Base-by-base conservation (phyloP, 2,113 vertebrate species). In the Indicator indicator region DNA sequence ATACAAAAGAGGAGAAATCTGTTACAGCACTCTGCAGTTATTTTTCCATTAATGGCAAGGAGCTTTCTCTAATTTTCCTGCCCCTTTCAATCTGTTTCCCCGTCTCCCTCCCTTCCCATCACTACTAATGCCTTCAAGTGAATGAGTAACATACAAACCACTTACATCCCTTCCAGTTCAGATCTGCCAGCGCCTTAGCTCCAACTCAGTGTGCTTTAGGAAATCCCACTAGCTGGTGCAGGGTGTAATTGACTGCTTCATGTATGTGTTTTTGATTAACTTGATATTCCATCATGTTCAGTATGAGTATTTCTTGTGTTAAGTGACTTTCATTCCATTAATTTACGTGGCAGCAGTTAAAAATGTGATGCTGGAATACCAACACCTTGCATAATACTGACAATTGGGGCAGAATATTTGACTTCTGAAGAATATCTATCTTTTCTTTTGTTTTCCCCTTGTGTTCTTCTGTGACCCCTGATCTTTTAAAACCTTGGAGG, bases 1-100 rank as follows among this genome's bases (percentile, higher is more conserved):
- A 93, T 96, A 96, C 94, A 96, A 91, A 97, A 96, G 96, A 96
- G 87, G 85, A 87, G 95, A 94, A 97, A 91, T 96, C 89, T 92
- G 95, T 95, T 95, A 91, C 12, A 87, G 90, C 86, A 70, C 80
- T 94, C 56, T 87, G 86, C 89, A 94, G 95, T 96, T 96, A 96
- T 95, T 96, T 96, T 95, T 92, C 95, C 96, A 81, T 95, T 95
- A 96, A 89, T 73, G 95, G 92, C 86, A 89, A 96, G 94, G 74
- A 96, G 81, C 73, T 89, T 72, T 91, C 23, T 82, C 75, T 89
- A 83, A 86, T 90, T 88, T 73, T 64, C 82, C 78, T 75, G 80
- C 79, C 89, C 83, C 84, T 95, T 94, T 88, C 92, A 96, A 93
- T 95, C 95, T 94, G 83, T 78, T 93, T 79, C 56, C 89, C 28